Evolutionary conservation across 2,113 vertebrate species (phyloP).

Genomic region (Microtus pennsylvanicus): DNA sequence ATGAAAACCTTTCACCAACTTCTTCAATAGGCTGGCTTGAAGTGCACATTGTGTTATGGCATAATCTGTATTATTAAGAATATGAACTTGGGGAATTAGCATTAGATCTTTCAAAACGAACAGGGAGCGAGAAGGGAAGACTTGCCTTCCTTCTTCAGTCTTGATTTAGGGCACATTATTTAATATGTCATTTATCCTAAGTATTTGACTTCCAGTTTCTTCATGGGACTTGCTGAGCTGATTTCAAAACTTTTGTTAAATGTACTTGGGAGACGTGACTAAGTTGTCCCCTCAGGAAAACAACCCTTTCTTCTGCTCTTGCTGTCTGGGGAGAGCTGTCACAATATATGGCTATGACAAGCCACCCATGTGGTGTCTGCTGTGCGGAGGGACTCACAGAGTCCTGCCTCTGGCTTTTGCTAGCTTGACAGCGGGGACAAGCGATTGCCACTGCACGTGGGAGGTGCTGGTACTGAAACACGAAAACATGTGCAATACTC

Average conservation of each 20-base stretch:
- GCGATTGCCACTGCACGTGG: accelerated
- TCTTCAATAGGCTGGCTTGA: slow-evolving; percentile 76
- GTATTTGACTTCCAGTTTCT: slow-evolving; percentile 54
- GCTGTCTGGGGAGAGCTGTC: neutral
- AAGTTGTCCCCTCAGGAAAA: neutral
- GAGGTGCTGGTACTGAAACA: accelerated
- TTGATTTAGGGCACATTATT: neutral
- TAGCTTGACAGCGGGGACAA: too few species aligned
- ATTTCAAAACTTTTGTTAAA: slow-evolving; percentile 50
- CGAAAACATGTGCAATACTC: neutral
- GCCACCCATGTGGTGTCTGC: accelerated
- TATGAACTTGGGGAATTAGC: slow-evolving; percentile 72
- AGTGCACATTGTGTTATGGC: slow-evolving; percentile 60
- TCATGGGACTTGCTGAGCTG: slow-evolving; percentile 28
- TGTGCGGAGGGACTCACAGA: neutral
- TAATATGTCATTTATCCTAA: slow-evolving; percentile 28
- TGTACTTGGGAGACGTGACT: neutral
- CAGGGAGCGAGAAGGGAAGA: slow-evolving; percentile 16
- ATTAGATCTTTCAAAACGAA: slow-evolving; percentile 63
- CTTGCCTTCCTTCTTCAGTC: slow-evolving; percentile 40
- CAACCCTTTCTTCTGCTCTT: neutral
- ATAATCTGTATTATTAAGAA: slow-evolving; percentile 76
- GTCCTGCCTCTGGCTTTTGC: neutral
- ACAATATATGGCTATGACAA: neutral
- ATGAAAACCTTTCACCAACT: slow-evolving; percentile 77